A percentile compares a stretch with the other conserved stretches of the same genome.
phyloP scores from a whole-genome alignment of 2,888 invertebrate genomes.

The Cephus spinipes region DNA sequence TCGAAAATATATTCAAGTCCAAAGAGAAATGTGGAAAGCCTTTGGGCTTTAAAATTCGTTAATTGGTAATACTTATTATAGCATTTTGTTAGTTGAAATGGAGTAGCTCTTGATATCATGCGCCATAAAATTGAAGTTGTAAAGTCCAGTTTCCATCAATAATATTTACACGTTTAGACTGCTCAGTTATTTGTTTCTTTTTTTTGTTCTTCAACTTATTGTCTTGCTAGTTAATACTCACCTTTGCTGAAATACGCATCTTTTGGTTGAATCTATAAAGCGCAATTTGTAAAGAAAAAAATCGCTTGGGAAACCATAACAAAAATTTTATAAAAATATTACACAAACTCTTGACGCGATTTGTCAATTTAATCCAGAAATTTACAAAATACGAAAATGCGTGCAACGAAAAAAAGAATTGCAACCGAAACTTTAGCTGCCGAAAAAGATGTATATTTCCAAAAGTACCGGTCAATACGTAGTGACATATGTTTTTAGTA shows the following conservation, averaged over 20 bases:
- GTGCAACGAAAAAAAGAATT: not conserved
- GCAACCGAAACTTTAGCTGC: not conserved
- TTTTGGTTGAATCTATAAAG: not conserved
- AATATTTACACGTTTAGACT: not conserved
- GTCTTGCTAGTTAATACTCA: not conserved
- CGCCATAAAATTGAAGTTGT: conserved; percentile 12
- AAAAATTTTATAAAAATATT: not conserved
- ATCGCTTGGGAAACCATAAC: not conserved
- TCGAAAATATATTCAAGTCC: not conserved
- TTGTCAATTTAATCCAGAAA: not conserved
- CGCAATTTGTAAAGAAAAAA: not conserved
- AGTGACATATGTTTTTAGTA: not conserved
- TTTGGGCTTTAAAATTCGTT: not conserved
- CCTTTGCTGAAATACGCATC: not conserved
- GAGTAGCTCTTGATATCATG: conserved; percentile 7
- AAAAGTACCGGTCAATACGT: not conserved
- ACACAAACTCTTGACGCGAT: not conserved
- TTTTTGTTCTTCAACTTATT: not conserved
- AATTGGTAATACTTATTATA: not conserved
- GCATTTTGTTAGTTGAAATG: not conserved
- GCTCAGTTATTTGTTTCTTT: not conserved
- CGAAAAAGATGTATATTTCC: not conserved
- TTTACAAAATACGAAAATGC: not conserved
- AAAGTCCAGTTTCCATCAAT: conserved; percentile 18
- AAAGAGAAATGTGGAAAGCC: not conserved